A percentile compares a stretch with the other conserved stretches of the same genome.
These are phyloP conservation scores for Orestias chungarensis DNA, from an alignment of 2,797 vertebrate species.

Conservation along the genomic window DNA sequence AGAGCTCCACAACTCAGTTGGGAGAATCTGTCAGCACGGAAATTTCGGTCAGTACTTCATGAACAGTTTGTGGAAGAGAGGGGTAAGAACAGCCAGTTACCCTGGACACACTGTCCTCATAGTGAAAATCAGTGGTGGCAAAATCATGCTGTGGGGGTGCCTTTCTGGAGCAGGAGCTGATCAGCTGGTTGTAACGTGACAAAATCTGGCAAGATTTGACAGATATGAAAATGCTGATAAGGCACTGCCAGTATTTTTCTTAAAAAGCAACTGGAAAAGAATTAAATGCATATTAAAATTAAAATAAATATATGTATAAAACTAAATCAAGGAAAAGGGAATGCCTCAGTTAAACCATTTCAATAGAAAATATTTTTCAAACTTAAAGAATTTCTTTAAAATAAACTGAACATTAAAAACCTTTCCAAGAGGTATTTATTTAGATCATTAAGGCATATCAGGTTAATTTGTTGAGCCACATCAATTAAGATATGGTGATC, in stretches of 20 bases:
- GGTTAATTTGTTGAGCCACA: background rate
- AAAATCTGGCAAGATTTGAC: too few species aligned
- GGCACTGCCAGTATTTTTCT: background rate
- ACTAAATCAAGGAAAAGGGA: background rate
- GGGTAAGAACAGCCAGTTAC: too few species aligned
- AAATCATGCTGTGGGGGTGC: background rate
- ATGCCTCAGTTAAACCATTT: background rate
- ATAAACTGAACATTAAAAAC: background rate
- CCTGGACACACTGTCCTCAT: background rate
- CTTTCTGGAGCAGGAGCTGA: background rate
- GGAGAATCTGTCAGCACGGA: too few species aligned
- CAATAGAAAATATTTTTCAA: background rate
- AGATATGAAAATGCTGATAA: background rate
- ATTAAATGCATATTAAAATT: background rate
- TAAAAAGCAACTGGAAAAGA: background rate
- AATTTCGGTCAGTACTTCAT: too few species aligned
- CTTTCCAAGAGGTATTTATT: background rate
- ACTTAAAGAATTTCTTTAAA: background rate
- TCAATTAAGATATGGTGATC: background rate
- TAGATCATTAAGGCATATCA: background rate
- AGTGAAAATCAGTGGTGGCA: background rate
- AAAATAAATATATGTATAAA: background rate
- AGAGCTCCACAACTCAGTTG: too few species aligned
- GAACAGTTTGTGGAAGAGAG: too few species aligned
- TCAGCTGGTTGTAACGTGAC: too few species aligned